Evolutionary conservation across 2,797 vertebrate genomes (phyloP).

Genomic region (Eutrigla gurnardus): DNA sequence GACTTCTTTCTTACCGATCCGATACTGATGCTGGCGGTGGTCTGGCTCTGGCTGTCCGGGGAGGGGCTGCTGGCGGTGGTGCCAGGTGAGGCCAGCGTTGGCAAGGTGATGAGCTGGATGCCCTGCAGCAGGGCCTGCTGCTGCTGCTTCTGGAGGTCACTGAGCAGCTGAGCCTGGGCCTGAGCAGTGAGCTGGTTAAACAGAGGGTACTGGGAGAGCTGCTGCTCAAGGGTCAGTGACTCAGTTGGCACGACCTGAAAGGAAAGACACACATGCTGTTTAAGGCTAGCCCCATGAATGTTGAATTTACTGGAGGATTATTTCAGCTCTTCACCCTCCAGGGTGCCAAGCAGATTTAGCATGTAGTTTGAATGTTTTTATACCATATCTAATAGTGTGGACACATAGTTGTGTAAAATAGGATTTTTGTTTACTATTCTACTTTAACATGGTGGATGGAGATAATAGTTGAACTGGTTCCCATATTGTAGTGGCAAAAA

Average conservation of each 20-base stretch:
- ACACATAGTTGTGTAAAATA: not conserved
- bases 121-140: constrained; percentile 83
- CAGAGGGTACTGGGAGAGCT: constrained; percentile 93
- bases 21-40: constrained; percentile 90
- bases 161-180: constrained; percentile 83
- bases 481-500: too few relatives aligned
- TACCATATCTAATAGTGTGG: not conserved
- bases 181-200: constrained; percentile 91
- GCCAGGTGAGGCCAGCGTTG: constrained; percentile 87
- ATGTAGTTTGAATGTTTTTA: not conserved
- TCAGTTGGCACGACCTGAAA: constrained; percentile 90
- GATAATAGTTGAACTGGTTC: not conserved
- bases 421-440: not conserved
- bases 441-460: not conserved
- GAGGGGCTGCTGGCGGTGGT: constrained; percentile 88
- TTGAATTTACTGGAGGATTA: not conserved
- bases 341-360: not conserved
- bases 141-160: constrained; percentile 86
- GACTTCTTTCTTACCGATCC: constrained; percentile 88
- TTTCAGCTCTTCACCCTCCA: not conserved
- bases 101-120: constrained; percentile 90
- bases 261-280: not conserved
- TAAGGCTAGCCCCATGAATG: not conserved
- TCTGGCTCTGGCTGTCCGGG: constrained; percentile 88
- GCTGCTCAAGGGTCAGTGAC: constrained; percentile 92